phyloP scores from a whole-genome alignment of 2,113 vertebrate species.

The Myrmecophaga tridactyla region DNA sequence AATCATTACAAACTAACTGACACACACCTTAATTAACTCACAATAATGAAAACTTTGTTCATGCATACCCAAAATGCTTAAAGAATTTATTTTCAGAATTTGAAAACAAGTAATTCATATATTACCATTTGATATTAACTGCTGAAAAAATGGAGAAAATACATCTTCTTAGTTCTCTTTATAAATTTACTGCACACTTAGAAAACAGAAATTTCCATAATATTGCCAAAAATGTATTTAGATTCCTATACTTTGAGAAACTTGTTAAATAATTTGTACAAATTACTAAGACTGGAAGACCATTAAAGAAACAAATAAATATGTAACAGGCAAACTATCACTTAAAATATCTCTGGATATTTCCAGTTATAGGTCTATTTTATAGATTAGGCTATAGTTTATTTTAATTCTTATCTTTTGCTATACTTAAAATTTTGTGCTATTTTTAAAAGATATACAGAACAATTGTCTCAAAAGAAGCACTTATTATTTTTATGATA shows the following conservation, averaged over 20 bases:
- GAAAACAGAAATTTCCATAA: neutral
- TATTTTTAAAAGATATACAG: neutral
- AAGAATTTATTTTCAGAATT: neutral
- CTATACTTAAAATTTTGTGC: neutral
- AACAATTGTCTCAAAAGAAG: neutral
- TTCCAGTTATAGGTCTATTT: neutral
- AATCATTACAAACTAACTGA: neutral
- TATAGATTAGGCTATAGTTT: neutral
- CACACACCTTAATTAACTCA: neutral
- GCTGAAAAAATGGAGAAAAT: neutral
- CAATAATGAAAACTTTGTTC: neutral
- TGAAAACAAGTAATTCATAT: slow-evolving; percentile 46
- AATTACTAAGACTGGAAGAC: neutral
- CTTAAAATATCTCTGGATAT: neutral
- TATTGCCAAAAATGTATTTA: slow-evolving; percentile 3
- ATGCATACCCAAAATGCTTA: neutral
- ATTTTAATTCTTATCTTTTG: neutral
- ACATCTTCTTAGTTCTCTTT: neutral
- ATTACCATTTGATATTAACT: neutral
- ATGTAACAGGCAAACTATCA: neutral
- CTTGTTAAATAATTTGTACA: neutral
- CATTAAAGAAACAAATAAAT: neutral
- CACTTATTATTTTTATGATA: slow-evolving; percentile 46
- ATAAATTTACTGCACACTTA: slow-evolving; percentile 19
- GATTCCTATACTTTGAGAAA: neutral